phyloP scores from a whole-genome alignment of 2,113 vertebrate species.

The Oncorhynchus tshawytscha region DNA sequence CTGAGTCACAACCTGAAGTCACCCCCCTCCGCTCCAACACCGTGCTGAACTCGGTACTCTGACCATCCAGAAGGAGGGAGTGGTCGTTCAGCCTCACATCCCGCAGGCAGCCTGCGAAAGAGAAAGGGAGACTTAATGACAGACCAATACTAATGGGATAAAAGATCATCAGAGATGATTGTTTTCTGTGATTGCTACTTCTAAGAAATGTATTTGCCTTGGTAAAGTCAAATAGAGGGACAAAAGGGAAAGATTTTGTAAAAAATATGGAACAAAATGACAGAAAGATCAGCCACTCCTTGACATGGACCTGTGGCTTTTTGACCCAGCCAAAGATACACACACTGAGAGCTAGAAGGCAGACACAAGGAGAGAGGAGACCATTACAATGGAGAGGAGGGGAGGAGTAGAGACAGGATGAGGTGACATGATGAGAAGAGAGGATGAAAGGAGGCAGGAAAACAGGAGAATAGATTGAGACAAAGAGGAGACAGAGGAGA shows the following conservation, averaged over 20 bases:
- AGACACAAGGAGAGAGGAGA: neutral
- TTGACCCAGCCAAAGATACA: neutral
- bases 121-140: no score
- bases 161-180: no score
- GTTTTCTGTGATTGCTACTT: no score
- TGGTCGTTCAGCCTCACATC: conserved; percentile 82
- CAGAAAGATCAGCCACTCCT: neutral
- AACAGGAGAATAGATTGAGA: neutral
- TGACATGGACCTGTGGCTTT: neutral
- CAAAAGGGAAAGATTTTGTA: neutral
- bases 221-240: no score
- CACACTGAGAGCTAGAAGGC: neutral
- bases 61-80: conserved; percentile 77
- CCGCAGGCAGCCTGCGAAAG: conserved; percentile 79
- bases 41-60: conserved; percentile 65
- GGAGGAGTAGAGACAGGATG: neutral
- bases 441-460: neutral
- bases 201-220: no score
- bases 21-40: conserved; percentile 74
- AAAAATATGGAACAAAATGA: neutral
- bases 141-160: no score
- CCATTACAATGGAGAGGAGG: neutral
- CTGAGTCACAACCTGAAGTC: conserved; percentile 77
- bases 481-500: neutral
- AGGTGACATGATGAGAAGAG: neutral